These are phyloP conservation scores for Abrostola tripartita DNA, from an alignment of 2,888 invertebrate genomes.

Conservation along the genomic window DNA sequence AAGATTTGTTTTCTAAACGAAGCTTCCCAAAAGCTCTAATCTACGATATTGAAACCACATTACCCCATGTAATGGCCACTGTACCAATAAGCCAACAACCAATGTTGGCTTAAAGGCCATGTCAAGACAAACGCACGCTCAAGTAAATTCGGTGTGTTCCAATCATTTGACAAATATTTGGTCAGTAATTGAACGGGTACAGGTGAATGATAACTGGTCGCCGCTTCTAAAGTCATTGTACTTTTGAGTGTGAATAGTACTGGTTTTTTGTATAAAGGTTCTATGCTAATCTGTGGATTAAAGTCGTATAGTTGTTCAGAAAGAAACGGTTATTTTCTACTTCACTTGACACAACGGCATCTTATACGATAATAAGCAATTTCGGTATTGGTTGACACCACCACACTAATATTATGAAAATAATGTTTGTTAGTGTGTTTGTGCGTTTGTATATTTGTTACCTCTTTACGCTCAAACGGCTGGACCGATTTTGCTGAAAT, in stretches of 20 bases:
- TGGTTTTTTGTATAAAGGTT: constrained; percentile 27
- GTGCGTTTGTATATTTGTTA: too few species aligned
- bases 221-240: constrained; percentile 26
- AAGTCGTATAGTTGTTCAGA: constrained; percentile 23
- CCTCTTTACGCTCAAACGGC: too few species aligned
- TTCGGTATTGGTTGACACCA: too few species aligned
- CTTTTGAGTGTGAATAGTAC: constrained; percentile 39
- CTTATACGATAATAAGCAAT: not conserved
- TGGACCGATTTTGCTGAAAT: too few species aligned
- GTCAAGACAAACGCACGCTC: constrained; percentile 58
- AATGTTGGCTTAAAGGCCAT: constrained; percentile 22
- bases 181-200: constrained; percentile 52
- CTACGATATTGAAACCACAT: constrained; percentile 37
- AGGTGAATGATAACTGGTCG: constrained; percentile 42
- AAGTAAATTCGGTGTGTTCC: constrained; percentile 54
- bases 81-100: constrained; percentile 29
- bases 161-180: constrained; percentile 58
- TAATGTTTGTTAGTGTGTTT: too few species aligned
- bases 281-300: constrained; percentile 41
- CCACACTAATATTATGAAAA: too few species aligned
- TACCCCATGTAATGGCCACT: constrained; percentile 43
- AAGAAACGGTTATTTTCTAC: constrained; percentile 17
- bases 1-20: too few species aligned
- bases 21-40: constrained; percentile 26
- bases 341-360: not conserved